Percentiles rank a stretch among this genome's conserved stretches.
phyloP scores from a whole-genome alignment of 2,113 vertebrate genomes.

The Osmerus eperlanus region DNA sequence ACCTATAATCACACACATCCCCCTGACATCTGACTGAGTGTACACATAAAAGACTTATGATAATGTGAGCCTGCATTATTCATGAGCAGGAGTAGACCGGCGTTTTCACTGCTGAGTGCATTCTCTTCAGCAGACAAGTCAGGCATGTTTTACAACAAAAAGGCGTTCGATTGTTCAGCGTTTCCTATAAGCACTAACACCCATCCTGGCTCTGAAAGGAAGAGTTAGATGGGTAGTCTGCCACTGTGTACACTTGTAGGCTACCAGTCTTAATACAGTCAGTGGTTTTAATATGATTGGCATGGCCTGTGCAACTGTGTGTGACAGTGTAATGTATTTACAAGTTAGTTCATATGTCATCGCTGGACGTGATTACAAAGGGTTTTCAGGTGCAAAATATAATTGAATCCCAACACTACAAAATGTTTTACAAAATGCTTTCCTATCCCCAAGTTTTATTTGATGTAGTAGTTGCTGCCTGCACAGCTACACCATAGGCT shows the following conservation, averaged over 20 bases:
- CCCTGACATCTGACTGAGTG: slow-evolving; percentile 10
- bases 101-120: slow-evolving; percentile 19
- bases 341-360: neutral
- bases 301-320: neutral
- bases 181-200: slow-evolving; percentile 6
- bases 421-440: too few species aligned
- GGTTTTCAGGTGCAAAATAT: too few species aligned
- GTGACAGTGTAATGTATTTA: neutral
- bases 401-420: too few species aligned
- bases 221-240: neutral
- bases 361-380: neutral
- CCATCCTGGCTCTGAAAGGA: neutral
- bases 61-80: slow-evolving; percentile 38
- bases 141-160: slow-evolving; percentile 11
- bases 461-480: too few species aligned
- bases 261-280: neutral
- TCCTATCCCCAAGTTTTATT: too few species aligned
- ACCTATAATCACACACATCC: slow-evolving; percentile 10
- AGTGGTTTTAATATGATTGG: neutral
- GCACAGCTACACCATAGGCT: too few species aligned
- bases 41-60: slow-evolving; percentile 24
- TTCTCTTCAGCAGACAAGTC: slow-evolving; percentile 1
- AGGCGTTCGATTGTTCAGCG: neutral
- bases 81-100: slow-evolving; percentile 20
- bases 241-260: neutral